Evolutionary conservation across 1,140 invertebrate species (phyloP).

Genomic region (Penaeus japonicus): DNA sequence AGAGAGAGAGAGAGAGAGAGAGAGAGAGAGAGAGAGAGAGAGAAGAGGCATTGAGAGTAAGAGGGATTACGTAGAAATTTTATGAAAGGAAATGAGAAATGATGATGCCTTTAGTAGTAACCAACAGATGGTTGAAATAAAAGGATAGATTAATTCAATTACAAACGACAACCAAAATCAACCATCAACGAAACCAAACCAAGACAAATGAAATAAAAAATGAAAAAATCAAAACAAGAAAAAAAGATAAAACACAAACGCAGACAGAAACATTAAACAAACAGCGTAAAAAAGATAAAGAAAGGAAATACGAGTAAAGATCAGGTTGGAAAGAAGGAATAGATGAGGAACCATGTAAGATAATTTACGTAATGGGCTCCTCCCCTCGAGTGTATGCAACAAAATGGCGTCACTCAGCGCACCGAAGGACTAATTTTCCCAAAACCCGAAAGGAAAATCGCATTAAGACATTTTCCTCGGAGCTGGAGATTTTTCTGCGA

Average conservation of each 20-base stretch:
- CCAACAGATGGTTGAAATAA: background rate
- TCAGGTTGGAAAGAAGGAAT: background rate
- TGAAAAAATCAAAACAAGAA: too few species aligned
- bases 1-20: background rate
- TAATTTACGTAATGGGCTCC: slow-evolving; percentile 40
- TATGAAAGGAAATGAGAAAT: background rate
- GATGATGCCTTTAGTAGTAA: background rate
- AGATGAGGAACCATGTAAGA: slow-evolving; percentile 33
- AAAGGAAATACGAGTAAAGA: background rate
- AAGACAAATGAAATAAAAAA: too few species aligned
- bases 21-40: background rate
- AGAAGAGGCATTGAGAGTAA: background rate
- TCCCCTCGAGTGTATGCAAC: slow-evolving; percentile 38
- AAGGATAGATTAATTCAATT: too few species aligned
- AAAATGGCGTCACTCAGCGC: slow-evolving; percentile 39
- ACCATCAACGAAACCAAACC: too few species aligned
- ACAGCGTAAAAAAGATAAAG: too few species aligned
- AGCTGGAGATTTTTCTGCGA: background rate
- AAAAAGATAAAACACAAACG: too few species aligned
- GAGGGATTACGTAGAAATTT: background rate
- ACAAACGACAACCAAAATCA: too few species aligned
- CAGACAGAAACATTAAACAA: too few species aligned
- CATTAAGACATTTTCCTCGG: slow-evolving; percentile 15
- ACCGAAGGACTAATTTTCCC: slow-evolving; percentile 35
- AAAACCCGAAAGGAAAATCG: slow-evolving; percentile 9